Base-by-base conservation (phyloP, 2,888 invertebrate species). In the Monoplex corrugatus region DNA sequence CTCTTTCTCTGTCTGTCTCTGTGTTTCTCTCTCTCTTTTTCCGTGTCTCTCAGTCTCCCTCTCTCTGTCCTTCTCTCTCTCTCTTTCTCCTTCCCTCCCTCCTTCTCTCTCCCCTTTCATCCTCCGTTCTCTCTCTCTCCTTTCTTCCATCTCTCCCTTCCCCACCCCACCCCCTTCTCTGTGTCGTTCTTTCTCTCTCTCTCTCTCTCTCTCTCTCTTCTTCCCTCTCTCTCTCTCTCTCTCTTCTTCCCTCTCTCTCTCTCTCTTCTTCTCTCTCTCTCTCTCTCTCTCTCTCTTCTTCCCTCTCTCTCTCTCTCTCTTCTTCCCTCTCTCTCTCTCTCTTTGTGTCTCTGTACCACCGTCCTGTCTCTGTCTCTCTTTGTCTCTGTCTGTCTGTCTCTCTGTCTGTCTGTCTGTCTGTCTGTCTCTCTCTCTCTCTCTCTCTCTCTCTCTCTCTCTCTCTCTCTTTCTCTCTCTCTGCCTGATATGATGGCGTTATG, bases 381-480 rank as follows among this genome's bases (percentile, higher is more conserved):
- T 35, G 32, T 44, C 63, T 86, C 35, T 40, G n/a, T 57, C 63
- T 35, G 32, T 35, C 40, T 38, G 23, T 63, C 63, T 63, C 23
- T 57, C 63, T 86, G 32, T 38, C 57, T 57, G 13, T 86, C 63
- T 63, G 23, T 38, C 35, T 86, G 23, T 40, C 35, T 57, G n/a
- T 63, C 63, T 63, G n/a, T 63, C 40, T 38, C 35, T 86, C 40
- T 40, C 35, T 57, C 35, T 63, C 63, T 63, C 63, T 63, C 63
- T 44, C 40, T 57, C 86, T 57, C 35, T 35, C 57, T 86, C 57
- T 63, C 40, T 35, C 57, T 72, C 68, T 86, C 23, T 40, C 23
- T 86, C 68, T 72, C n/a, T 40, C 40, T 32, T 40, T 72, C 72
- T 40, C 19, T 40, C n/a, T n/a, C n/a, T n/a, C n/a, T n/a, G n/a